Evolutionary conservation across 2,888 invertebrate genomes (phyloP), one percentile per base, ranked within the genome.

Genomic region (Pharmacophagus antenor): DNA sequence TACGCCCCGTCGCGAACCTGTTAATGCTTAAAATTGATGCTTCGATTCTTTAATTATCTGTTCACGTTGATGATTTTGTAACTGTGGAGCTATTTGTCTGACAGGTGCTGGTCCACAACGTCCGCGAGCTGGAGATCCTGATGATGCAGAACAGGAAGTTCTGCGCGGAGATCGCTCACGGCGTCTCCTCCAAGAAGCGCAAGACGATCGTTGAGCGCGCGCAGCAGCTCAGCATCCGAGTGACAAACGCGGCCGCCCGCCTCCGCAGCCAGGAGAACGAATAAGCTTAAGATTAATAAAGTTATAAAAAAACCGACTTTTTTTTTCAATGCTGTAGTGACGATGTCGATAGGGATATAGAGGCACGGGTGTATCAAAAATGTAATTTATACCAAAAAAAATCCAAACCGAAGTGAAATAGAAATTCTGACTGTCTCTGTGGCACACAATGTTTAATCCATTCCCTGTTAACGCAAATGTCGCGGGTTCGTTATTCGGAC

Each of bases 91-190:
- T n/a, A n/a, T n/a, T n/a, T n/a, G n/a, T n/a, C n/a, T n/a, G 1
- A 42, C 76, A 91, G 91, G 91, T 91, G 44, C 76, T 91, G 48
- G 85, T 91, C 37, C 91, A 91, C 85, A 91, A 91, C 21, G 85
- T 92, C 21, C 89, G 97, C 93, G 99, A 99, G 90, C 90, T 99
- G 69, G 99, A 99, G 87, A 96, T 99, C 74, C 92, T 99, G 55
- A 94, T 99, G 95, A 99, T 99, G 99, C 99, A 99, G 85, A 99
- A 99, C 91, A 94, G 98, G 71, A 96, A 96, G 70, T 99, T 96
- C 91, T 98, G 98, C 83, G 99, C 96, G 22, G 99, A 99, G 92
- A 98, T 99, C 70, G 98, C 98, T 1, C 99, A 99, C 83, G 97
- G 95, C 22, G 99, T 99, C 0, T 98, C 98, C 64, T 97, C 98